phyloP scores from a whole-genome alignment of 2,888 invertebrate genomes.

The Nephrotoma guestfalica region DNA sequence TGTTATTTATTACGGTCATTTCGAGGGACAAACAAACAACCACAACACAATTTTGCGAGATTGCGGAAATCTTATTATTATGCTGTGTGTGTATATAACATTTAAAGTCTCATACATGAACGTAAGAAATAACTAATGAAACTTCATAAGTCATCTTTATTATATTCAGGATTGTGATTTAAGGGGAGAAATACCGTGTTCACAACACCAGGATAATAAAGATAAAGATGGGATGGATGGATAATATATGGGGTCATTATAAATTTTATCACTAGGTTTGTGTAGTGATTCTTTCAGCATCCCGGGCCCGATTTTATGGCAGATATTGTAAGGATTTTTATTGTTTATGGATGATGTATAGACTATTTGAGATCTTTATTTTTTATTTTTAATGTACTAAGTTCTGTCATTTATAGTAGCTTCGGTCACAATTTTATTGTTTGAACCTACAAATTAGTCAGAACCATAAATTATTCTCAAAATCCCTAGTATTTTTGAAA shows the following conservation, averaged over 20 bases:
- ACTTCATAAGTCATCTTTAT: neutral
- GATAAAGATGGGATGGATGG: neutral
- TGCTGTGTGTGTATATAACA: neutral
- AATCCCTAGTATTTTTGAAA: no score
- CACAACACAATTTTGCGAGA: neutral
- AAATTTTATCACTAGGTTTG: neutral
- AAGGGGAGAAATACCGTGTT: neutral
- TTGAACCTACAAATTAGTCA: no score
- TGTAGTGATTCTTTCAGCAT: neutral
- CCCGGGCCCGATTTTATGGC: neutral
- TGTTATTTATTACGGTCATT: neutral
- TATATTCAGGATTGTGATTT: neutral
- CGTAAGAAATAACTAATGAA: neutral
- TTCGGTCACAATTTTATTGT: no score
- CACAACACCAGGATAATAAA: neutral
- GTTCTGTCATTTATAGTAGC: neutral
- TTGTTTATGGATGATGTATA: constrained; percentile 1
- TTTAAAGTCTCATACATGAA: neutral
- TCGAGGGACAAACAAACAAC: neutral
- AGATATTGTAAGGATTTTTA: neutral
- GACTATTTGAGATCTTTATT: constrained; percentile 12
- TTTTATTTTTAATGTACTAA: neutral
- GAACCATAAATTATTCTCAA: no score
- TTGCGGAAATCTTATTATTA: neutral
- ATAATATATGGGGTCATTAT: neutral